phyloP scores from a whole-genome alignment of 2,797 vertebrate genomes.

The Phataginus tricuspis region DNA sequence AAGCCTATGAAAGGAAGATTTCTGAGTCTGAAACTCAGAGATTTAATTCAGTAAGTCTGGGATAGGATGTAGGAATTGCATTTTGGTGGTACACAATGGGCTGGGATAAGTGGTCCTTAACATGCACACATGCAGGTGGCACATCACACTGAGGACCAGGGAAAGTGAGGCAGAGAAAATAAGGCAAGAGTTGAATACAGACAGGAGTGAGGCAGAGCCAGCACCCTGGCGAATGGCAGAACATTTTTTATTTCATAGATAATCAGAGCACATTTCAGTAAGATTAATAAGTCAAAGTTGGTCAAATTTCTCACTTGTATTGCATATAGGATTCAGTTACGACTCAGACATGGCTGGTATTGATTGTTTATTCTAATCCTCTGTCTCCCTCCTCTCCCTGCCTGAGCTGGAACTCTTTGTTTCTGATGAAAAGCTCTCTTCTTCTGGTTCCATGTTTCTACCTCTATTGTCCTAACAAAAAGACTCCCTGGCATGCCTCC shows the following conservation, averaged over 20 bases:
- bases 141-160: neutral
- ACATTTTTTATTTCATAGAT: neutral
- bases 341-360: rapidly evolving
- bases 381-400: no score
- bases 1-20: neutral
- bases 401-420: neutral
- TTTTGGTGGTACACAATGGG: neutral
- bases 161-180: neutral
- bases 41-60: neutral
- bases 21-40: neutral
- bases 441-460: neutral
- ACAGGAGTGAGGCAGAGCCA: neutral
- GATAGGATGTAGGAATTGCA: neutral
- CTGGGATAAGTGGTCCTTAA: neutral
- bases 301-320: neutral
- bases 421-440: neutral
- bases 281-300: neutral
- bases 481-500: no score
- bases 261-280: neutral
- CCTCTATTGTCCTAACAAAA: neutral
- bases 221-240: neutral
- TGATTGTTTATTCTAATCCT: neutral
- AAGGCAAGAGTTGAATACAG: neutral
- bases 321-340: neutral
- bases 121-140: neutral